Conservation (phyloP, 2,888 invertebrate genomes). For the Tetheella fluctuosa region DNA sequence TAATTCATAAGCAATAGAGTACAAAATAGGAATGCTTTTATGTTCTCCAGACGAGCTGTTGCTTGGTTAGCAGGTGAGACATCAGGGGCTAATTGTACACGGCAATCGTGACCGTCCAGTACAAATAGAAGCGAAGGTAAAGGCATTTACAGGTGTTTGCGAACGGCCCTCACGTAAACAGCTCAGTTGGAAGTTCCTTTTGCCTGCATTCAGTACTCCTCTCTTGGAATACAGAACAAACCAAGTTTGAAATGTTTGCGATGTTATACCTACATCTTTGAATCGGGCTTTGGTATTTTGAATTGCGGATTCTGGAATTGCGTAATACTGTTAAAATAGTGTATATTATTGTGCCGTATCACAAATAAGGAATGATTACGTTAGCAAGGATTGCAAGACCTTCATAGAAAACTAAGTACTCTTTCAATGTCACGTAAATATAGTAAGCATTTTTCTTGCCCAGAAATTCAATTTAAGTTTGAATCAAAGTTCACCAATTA, state of each 20-base stretch:
- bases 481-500: neutral
- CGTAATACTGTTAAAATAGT: neutral
- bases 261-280: conserved; percentile 4
- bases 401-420: no score
- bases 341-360: no score
- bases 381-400: no score
- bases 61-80: conserved; percentile 63
- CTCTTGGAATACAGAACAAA: conserved; percentile 25
- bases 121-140: conserved; percentile 65
- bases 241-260: conserved; percentile 33
- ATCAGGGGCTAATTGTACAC: conserved; percentile 76
- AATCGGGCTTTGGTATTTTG: neutral
- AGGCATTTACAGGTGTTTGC: conserved; percentile 76
- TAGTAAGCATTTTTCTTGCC: neutral
- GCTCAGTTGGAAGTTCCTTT: conserved; percentile 65
- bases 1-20: conserved; percentile 15
- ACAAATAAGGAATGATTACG: no score
- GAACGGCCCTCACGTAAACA: conserved; percentile 79
- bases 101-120: conserved; percentile 72
- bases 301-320: neutral
- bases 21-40: conserved; percentile 14
- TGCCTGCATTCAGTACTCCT: conserved; percentile 39
- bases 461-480: neutral
- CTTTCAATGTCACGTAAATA: neutral
- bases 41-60: conserved; percentile 18